A percentile compares a stretch with the other conserved stretches of the same genome.
Evolutionary conservation across 1,140 invertebrate species (phyloP).

Genomic region (Drosophila albomicans): DNA sequence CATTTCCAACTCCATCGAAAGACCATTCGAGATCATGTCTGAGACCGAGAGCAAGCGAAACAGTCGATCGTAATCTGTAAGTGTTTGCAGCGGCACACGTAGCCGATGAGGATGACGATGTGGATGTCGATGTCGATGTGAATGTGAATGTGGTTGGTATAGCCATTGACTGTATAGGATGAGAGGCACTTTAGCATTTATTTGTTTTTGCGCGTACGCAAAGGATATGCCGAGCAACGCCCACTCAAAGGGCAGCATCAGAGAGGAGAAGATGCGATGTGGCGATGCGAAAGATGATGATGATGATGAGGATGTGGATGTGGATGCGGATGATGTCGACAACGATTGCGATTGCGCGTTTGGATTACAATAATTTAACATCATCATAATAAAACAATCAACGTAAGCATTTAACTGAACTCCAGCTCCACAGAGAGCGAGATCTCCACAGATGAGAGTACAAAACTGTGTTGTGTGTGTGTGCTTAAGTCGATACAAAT

Average conservation of each 20-base stretch:
- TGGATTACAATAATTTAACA: conserved; percentile 85
- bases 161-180: conserved; percentile 28
- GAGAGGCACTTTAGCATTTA: conserved; percentile 58
- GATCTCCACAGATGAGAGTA: neutral
- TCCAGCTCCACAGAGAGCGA: conserved; percentile 12
- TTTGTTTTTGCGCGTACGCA: conserved; percentile 80
- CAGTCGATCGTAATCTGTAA: conserved; percentile 81
- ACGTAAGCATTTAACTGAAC: conserved; percentile 69
- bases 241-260: conserved; percentile 39
- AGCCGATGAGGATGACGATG: conserved; percentile 25
- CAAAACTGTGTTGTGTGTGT: conserved; percentile 18
- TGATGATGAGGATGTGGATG: conserved; percentile 45
- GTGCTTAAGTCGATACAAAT: conserved; percentile 78
- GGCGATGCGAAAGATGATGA: conserved; percentile 43
- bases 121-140: conserved; percentile 13
- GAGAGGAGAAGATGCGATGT: conserved; percentile 14
- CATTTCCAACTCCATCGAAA: neutral
- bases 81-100: conserved; percentile 66
- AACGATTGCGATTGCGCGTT: conserved; percentile 81
- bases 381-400: conserved; percentile 85
- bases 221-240: conserved; percentile 77
- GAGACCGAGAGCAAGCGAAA: conserved; percentile 32
- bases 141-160: neutral
- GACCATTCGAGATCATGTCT: neutral
- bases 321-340: conserved; percentile 79